These are phyloP conservation scores for Symphodus melops DNA, from an alignment of 2,113 vertebrate genomes.

Conservation along the genomic window DNA sequence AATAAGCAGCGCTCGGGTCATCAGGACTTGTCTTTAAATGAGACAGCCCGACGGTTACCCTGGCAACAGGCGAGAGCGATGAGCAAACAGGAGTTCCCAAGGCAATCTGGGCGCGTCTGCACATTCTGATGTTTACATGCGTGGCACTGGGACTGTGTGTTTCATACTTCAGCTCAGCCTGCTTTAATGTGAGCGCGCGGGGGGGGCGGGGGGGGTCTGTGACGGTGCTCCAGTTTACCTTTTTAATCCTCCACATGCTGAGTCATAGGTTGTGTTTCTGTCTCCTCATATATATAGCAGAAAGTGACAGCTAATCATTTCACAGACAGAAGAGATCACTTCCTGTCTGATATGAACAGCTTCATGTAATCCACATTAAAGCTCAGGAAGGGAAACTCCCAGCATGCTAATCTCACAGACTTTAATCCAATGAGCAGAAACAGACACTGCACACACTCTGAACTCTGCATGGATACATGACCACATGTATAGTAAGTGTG, in stretches of 20 bases:
- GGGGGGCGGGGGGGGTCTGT: background rate
- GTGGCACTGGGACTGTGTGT: constrained; percentile 16
- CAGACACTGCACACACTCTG: background rate
- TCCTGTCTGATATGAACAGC: background rate
- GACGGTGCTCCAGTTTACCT: constrained; percentile 15
- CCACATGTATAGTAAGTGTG: background rate
- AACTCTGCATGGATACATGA: background rate
- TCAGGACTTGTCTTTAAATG: constrained; percentile 60
- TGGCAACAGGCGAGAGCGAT: constrained; percentile 67
- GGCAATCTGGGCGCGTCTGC: constrained; percentile 21
- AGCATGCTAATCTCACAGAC: background rate
- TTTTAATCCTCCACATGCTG: constrained; percentile 10
- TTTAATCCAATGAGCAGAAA: constrained; percentile 10
- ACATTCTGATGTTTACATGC: constrained; percentile 2
- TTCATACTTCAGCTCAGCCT: background rate
- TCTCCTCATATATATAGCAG: constrained; percentile 8
- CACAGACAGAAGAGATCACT: background rate
- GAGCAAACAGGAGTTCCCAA: constrained; percentile 51
- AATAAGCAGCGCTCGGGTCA: constrained; percentile 60
- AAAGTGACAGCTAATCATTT: constrained; percentile 13
- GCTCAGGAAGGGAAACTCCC: background rate
- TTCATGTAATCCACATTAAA: constrained; percentile 13
- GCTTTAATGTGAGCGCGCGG: constrained; percentile 3
- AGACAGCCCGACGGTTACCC: constrained; percentile 68
- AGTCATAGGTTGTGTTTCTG: constrained; percentile 8